Percentiles rank a stretch among this genome's conserved stretches.
Conservation (phyloP, 2,797 vertebrate genomes). For the Typhlichthys subterraneus region DNA sequence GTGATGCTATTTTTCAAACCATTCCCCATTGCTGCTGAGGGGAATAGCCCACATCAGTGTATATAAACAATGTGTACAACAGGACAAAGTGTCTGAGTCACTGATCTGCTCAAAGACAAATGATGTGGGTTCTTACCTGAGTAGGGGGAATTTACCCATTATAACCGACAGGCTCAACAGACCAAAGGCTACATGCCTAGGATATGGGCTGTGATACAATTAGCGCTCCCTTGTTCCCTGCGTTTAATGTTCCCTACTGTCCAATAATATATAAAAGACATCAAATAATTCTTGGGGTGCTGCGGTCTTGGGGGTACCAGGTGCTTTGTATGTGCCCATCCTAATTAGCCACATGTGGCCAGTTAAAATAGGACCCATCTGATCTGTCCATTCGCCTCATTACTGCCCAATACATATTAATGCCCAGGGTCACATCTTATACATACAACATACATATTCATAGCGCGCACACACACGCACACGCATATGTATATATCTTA, state of each 20-base stretch:
- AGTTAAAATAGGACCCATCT: slow-evolving; percentile 77
- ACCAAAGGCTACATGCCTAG: slow-evolving; percentile 8
- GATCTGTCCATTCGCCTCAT: slow-evolving; percentile 74
- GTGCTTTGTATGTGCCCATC: slow-evolving; percentile 57
- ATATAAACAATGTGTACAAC: too few species aligned
- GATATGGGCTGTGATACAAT: slow-evolving; percentile 6
- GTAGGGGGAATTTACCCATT: too few species aligned
- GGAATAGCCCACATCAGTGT: too few species aligned
- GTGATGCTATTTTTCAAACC: background rate
- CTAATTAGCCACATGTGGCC: slow-evolving; percentile 80
- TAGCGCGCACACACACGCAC: slow-evolving; percentile 67
- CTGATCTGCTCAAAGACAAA: slow-evolving; percentile 7
- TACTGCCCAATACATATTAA: slow-evolving; percentile 80
- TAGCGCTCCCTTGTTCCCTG: background rate
- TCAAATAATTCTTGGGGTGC: slow-evolving; percentile 53
- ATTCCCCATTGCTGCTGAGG: background rate
- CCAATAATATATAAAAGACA: slow-evolving; percentile 37
- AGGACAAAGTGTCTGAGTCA: background rate
- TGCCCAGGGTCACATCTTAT: slow-evolving; percentile 75
- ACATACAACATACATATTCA: slow-evolving; percentile 78
- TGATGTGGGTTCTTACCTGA: too few species aligned
- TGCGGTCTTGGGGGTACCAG: slow-evolving; percentile 65
- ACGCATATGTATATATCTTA: slow-evolving; percentile 63
- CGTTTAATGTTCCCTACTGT: slow-evolving; percentile 4
- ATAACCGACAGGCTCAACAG: background rate